Base-by-base conservation (phyloP, 2,888 invertebrate genomes). In the Lithophane leautieri region DNA sequence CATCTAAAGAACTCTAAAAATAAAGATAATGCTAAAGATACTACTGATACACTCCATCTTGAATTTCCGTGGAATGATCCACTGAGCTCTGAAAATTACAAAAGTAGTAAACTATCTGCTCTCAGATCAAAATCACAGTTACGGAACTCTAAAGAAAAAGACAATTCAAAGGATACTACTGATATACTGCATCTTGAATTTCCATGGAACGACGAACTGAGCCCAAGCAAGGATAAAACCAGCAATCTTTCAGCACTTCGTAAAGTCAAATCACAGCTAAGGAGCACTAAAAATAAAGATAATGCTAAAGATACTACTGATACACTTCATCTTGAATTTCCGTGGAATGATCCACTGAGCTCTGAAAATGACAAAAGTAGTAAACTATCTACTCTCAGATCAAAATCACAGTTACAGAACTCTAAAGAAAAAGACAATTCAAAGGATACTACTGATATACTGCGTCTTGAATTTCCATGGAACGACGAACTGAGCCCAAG, bases 401-500 rank as follows among this genome's bases (percentile, higher is more conserved):
- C 40, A 16, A 12, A 70, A 19, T 7, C 34, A 70, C 12, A 8
- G 2, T 25, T 68, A 40, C 28, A 8, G 8, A 70, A 2, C 16
- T 1, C 11, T 12, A 6, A n/a, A 14, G 1, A 62, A 25, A n/a
- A 68, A 25, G n/a, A 60, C n/a, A 40, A 25, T 4, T 0, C 4
- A 67, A 50, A 69, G 1, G 40, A 61, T 44, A 34, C 70, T 34
- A 63, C 12, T 4, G 56, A 62, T 40, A 3, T 3, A 7, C 0
- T 79, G 16, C 42, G 50, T 0, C 81, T 80, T 14, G 54, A 81
- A 44, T 65, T 25, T 25, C 80, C 81, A 8, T 80, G 81, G 80
- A 80, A 80, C 4, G 62, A 34, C 1, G 2, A 3, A 56, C 44
- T 16, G 25, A 56, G 19, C 42, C 1, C 25, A 16, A 2, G 34